Percentiles rank a stretch among this genome's conserved stretches.
phyloP scores from a whole-genome alignment of 1,140 invertebrate genomes.

The Vanessa tameamea region DNA sequence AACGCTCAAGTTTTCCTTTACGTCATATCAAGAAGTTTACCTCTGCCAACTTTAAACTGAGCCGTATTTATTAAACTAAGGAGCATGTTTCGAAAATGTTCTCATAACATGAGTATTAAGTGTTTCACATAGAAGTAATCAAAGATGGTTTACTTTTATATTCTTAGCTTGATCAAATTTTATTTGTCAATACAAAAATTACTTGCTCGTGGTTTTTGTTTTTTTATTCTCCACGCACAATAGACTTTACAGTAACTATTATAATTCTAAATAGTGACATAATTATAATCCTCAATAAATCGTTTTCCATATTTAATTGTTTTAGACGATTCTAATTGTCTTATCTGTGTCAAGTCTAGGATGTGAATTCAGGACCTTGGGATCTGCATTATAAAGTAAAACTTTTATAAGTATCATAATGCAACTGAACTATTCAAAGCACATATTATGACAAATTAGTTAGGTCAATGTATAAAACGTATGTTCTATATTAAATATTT shows the following conservation, averaged over 20 bases:
- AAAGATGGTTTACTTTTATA: not conserved
- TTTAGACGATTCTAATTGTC: too few species aligned
- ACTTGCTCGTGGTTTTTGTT: too few species aligned
- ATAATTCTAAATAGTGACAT: too few species aligned
- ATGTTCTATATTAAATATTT: conserved; percentile 14
- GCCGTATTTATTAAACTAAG: conserved; percentile 1
- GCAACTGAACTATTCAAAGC: not conserved
- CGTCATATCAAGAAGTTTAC: conserved; percentile 6
- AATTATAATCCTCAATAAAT: too few species aligned
- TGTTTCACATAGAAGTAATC: not conserved
- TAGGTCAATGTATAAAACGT: not conserved
- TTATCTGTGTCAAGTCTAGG: too few species aligned
- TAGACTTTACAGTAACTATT: too few species aligned
- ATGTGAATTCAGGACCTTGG: too few species aligned
- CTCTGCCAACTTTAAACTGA: conserved; percentile 4
- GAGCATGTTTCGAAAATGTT: not conserved
- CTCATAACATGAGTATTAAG: not conserved
- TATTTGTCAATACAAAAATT: too few species aligned
- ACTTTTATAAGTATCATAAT: too few species aligned
- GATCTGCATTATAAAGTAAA: too few species aligned
- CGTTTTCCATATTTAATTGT: too few species aligned
- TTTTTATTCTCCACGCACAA: too few species aligned
- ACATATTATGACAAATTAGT: not conserved
- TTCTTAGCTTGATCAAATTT: not conserved
- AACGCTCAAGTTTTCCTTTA: conserved; percentile 1